A percentile compares a stretch with the other conserved stretches of the same genome.
Evolutionary conservation across 2,113 vertebrate genomes (phyloP).

Genomic region (Sylvietta virens): DNA sequence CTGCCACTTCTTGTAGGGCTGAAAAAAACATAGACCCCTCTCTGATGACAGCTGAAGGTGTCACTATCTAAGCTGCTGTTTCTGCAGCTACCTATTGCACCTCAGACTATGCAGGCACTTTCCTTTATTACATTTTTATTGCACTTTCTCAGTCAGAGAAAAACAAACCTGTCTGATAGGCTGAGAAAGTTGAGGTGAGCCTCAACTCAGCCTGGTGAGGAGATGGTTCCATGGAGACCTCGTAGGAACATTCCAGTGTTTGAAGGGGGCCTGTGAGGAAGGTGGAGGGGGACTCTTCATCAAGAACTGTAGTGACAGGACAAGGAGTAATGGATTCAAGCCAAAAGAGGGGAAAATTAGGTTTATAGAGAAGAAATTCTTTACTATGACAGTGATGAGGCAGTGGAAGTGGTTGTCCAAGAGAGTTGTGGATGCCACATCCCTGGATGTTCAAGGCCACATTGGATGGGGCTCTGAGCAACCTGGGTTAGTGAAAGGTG

Average conservation of each 20-base stretch:
- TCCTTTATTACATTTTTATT: neutral
- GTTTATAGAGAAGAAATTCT: neutral
- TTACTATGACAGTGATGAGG: neutral
- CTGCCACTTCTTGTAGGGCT: neutral
- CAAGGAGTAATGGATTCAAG: neutral
- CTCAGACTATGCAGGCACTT: neutral
- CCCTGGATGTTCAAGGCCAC: neutral
- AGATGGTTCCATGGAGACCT: neutral
- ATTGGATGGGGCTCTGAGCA: neutral
- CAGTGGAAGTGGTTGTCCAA: neutral
- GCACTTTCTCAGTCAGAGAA: neutral
- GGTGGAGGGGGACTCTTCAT: neutral
- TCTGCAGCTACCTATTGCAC: neutral
- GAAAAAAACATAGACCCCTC: neutral
- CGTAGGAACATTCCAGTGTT: neutral
- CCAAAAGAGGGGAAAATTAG: neutral
- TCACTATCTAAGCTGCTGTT: neutral
- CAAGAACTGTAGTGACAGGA: neutral
- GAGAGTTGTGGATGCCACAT: rapidly evolving
- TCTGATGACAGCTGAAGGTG: neutral
- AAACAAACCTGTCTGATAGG: neutral
- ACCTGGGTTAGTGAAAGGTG: neutral
- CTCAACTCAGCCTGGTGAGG: neutral
- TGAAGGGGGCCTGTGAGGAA: neutral
- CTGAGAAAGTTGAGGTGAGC: neutral